Base-by-base conservation (phyloP, 1,140 invertebrate genomes). In the Bicyclus anynana region DNA sequence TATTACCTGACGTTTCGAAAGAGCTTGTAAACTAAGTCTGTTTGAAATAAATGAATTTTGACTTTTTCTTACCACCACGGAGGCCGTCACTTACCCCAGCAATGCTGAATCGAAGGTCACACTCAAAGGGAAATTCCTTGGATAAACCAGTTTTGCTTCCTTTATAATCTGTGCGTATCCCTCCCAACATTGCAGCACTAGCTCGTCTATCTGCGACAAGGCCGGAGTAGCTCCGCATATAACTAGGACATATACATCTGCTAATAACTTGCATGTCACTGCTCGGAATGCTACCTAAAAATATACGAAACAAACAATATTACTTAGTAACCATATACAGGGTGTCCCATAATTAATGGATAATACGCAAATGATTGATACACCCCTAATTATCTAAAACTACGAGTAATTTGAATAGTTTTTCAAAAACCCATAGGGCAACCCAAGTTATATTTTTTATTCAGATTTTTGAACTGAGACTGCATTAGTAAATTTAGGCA, bases 211-310 rank as follows among this genome's bases (percentile, higher is more conserved):
- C 69, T 95, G 91, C 10, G 91, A 70, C 26, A 97, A 83, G 20
- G 92, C 85, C 0, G 95, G 95, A 20, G 90, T 93, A 2, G 94
- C 94, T 2, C 95, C 95, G 85, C 95, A 96, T 5, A 97, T 86
- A 4, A 94, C 92, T 59, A 94, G 84, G 0, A 96, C 91, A 83
- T 95, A 93, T 2, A 96, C 91, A 61, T 94, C 91, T 51, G 92
- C 91, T n/a, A 94, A 87, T 10, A 97, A 79, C 52, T 93, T 92
- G 63, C 95, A 93, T 4, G 94, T 93, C 7, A 97, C 91, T 44
- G 96, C 91, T 69, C 95, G 89, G 72, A 96, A 96, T 9, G 95
- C 94, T 2, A 96, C 92, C 95, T 96, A 75, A 67, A 89, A 75
- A 59, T 18, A 42, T 27, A 33, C 2, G 27, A 12, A 12, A 33